Percentiles rank a stretch among this genome's conserved stretches.
phyloP scores from a whole-genome alignment of 2,888 invertebrate genomes.

The Dasypogon diadema region DNA sequence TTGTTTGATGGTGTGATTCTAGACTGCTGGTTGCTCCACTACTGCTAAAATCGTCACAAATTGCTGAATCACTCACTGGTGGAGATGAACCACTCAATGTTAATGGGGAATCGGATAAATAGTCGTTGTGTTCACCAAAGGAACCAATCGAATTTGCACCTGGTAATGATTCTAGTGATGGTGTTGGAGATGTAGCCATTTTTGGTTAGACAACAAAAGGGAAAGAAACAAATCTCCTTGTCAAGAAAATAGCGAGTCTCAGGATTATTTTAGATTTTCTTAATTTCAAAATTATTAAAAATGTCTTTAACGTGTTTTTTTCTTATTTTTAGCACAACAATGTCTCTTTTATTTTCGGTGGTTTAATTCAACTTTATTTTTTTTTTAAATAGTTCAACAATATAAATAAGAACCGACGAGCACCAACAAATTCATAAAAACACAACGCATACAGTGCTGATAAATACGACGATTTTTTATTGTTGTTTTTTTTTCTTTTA shows the following conservation, averaged over 20 bases:
- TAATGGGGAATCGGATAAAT: slow-evolving; percentile 81
- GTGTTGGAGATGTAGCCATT: slow-evolving; percentile 91
- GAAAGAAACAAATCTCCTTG: background rate
- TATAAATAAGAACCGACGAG: slow-evolving; percentile 38
- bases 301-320: background rate
- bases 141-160: slow-evolving; percentile 90
- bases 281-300: background rate
- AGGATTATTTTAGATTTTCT: background rate
- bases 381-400: slow-evolving; percentile 35
- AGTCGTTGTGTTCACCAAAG: slow-evolving; percentile 83
- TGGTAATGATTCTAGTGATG: slow-evolving; percentile 92
- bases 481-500: slow-evolving; percentile 4
- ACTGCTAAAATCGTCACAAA: slow-evolving; percentile 76
- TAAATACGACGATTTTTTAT: background rate
- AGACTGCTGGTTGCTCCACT: slow-evolving; percentile 61
- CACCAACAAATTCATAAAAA: slow-evolving; percentile 34
- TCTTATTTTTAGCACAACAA: slow-evolving; percentile 19
- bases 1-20: slow-evolving; percentile 65
- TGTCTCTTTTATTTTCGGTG: slow-evolving; percentile 17
- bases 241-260: too few relatives aligned
- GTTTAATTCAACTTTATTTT: background rate
- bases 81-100: slow-evolving; percentile 90
- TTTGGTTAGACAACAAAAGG: slow-evolving; percentile 68
- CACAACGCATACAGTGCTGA: background rate
- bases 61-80: slow-evolving; percentile 86